Percentiles rank a stretch among this genome's conserved stretches.
Conservation (phyloP, 2,888 invertebrate species). For the Trimorus sp. region DNA sequence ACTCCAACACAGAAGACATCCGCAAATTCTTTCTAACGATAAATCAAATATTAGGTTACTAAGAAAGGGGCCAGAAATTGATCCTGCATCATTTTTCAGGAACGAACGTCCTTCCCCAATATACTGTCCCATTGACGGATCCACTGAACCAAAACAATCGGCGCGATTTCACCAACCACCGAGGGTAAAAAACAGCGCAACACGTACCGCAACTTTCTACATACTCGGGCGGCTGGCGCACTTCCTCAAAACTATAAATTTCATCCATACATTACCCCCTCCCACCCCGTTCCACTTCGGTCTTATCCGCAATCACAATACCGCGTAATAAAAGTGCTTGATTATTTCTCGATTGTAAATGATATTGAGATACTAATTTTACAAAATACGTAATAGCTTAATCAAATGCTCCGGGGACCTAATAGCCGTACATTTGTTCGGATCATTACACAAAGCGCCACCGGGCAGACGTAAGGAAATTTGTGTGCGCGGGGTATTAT, state of each 20-base stretch:
- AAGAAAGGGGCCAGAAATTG: no score
- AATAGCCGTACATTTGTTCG: conserved; percentile 56
- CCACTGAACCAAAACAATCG: conserved; percentile 18
- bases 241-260: conserved; percentile 52
- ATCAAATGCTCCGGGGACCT: conserved; percentile 60
- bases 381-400: conserved; percentile 62
- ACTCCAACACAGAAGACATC: no score
- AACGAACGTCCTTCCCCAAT: no score
- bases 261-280: conserved; percentile 25
- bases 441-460: conserved; percentile 62
- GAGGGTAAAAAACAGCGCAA: conserved; percentile 9
- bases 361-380: conserved; percentile 58
- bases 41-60: no score
- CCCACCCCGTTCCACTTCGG: conserved; percentile 30
- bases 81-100: no score
- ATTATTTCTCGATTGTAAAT: conserved; percentile 56
- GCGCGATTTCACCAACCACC: conserved; percentile 18
- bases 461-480: conserved; percentile 56
- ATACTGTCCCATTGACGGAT: conserved; percentile 2
- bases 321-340: conserved; percentile 39
- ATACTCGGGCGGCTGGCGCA: conserved; percentile 12
- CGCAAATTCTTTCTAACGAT: no score
- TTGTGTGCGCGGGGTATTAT: conserved; percentile 53
- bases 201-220: conserved; percentile 33
- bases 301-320: conserved; percentile 45